Evolutionary conservation across 2,113 vertebrate species (phyloP).

Genomic region (Danio rerio): DNA sequence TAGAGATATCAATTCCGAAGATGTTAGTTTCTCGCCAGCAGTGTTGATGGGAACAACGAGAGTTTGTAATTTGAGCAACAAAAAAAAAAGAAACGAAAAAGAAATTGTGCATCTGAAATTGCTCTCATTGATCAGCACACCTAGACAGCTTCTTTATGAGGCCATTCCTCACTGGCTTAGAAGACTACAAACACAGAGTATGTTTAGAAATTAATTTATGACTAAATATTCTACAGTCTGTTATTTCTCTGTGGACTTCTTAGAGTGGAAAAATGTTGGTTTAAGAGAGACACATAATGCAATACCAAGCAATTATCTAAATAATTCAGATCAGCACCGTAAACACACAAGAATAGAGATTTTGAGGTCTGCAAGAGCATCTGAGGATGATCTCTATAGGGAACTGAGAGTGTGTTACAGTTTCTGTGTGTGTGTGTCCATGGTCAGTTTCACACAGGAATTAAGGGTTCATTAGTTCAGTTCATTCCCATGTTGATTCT

Average conservation of each 20-base stretch:
- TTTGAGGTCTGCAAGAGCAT: background rate
- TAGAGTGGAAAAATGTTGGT: background rate
- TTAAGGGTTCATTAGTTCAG: conserved; percentile 40
- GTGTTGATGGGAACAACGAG: background rate
- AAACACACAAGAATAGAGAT: background rate
- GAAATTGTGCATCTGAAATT: conserved; percentile 23
- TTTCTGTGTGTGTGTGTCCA: background rate
- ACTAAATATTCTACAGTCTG: background rate
- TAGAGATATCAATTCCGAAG: background rate
- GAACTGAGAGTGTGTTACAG: background rate
- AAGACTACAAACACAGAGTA: background rate
- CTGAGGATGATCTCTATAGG: background rate
- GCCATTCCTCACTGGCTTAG: background rate
- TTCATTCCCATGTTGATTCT: conserved; percentile 26
- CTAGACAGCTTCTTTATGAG: conserved; percentile 19
- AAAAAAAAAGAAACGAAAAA: background rate
- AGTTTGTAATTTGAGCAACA: background rate
- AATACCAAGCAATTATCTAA: conserved; percentile 7
- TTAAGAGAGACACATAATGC: background rate
- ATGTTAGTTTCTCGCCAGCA: background rate
- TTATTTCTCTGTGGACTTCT: background rate
- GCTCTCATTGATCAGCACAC: conserved; percentile 34
- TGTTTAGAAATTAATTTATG: background rate
- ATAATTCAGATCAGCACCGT: conserved; percentile 1
- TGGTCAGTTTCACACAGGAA: conserved; percentile 36